phyloP scores from a whole-genome alignment of 2,888 invertebrate species.

The Dicyrtomina minuta region DNA sequence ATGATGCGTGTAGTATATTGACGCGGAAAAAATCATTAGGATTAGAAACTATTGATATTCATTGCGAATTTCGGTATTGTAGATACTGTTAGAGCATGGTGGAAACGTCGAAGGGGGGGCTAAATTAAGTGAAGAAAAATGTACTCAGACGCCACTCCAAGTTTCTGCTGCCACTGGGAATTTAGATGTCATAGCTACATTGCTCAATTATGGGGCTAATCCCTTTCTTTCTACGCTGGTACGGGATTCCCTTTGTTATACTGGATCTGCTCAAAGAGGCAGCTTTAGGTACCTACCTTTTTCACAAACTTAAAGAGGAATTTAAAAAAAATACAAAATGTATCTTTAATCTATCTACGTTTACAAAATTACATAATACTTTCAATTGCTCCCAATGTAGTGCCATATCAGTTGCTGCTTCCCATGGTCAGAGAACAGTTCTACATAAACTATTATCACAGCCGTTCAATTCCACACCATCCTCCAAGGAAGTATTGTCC shows the following conservation, averaged over 20 bases:
- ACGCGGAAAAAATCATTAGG: not conserved
- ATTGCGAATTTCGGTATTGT: conserved; percentile 54
- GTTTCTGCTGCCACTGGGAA: conserved; percentile 80
- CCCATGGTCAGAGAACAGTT: conserved; percentile 79
- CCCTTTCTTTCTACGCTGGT: conserved; percentile 82
- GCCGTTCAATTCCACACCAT: conserved; percentile 63
- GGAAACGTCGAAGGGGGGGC: conserved; percentile 85
- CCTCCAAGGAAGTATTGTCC: conserved; percentile 74
- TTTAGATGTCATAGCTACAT: conserved; percentile 73
- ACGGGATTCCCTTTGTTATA: conserved; percentile 80
- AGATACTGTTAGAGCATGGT: conserved; percentile 73
- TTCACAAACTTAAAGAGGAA: not conserved
- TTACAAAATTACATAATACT: too few species aligned
- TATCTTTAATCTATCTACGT: not conserved
- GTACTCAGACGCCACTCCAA: conserved; percentile 84
- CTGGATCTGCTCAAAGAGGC: conserved; percentile 80
- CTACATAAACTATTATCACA: conserved; percentile 76
- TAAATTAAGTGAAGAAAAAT: conserved; percentile 76
- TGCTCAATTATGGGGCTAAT: conserved; percentile 81
- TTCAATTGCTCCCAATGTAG: conserved; percentile 61
- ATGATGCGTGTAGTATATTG: not conserved
- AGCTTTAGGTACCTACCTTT: conserved; percentile 66
- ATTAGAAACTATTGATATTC: not conserved
- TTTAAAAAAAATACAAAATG: conserved; percentile 8
- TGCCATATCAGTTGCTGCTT: conserved; percentile 84